Base-by-base conservation (phyloP, 1,140 invertebrate genomes). In the Dinoponera quadriceps region DNA sequence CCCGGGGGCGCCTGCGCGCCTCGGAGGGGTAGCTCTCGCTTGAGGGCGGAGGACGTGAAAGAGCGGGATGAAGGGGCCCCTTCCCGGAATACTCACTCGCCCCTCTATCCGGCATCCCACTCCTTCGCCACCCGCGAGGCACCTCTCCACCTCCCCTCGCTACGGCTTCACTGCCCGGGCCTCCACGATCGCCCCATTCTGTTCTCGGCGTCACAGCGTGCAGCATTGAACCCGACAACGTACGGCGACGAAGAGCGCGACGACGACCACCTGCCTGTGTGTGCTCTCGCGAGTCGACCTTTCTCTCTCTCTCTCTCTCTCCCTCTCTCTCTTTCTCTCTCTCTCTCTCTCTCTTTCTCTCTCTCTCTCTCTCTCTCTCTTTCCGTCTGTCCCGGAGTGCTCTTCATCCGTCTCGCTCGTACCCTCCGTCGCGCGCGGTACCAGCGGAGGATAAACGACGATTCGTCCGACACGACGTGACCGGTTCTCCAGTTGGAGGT, bases 161-260 rank as follows among this genome's bases (percentile, higher is more conserved):
- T 91, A 91, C 92, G 92, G 92, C 91, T 92, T 91, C 93, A 93
- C 94, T 94, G 94, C 94, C 93, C 94, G 93, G 93, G 94, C 92
- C 91, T 91, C 90, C 91, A 93, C 94, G 92, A 89, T 92, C 91
- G 92, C 92, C 92, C 93, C 94, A 94, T 94, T 94, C 93, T 93
- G 93, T 94, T 94, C 93, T 94, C 91, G 93, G 92, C 93, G 86
- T 90, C 92, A 94, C 91, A 94, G 90, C 92, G 93, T 91, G 91
- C 88, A 94, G 89, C 93, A 93, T 92, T 91, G 86, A 89, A 88
- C 75, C 85, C 87, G 89, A 88, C 88, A 89, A 88, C 83, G 87
- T 78, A 87, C 87, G 72, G 80, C 82, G 82, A 89, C 88, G 83
- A 88, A 77, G 74, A 88, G 87, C 86, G 83, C 88, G 84, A 90